Evolutionary conservation across 2,113 vertebrate species (phyloP).

Genomic region (Setophaga coronata): DNA sequence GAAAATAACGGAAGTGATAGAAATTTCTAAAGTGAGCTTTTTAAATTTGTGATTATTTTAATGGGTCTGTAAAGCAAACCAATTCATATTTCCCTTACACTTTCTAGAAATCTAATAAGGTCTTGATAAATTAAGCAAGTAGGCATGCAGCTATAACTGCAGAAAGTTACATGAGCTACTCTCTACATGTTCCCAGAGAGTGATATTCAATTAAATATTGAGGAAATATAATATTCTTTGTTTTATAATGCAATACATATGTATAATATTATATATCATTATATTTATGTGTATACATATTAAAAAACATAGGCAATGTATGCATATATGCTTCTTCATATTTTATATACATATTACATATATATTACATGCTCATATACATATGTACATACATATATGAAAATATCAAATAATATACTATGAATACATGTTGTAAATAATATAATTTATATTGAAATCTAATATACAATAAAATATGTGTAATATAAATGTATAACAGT

Average conservation of each 20-base stretch:
- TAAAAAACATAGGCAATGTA: background rate
- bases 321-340: background rate
- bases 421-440: background rate
- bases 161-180: background rate
- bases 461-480: background rate
- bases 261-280: background rate
- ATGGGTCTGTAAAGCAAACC: background rate
- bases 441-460: background rate
- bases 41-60: background rate
- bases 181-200: background rate
- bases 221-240: background rate
- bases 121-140: background rate
- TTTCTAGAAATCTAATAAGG: background rate
- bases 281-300: background rate
- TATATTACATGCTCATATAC: background rate
- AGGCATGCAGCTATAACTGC: background rate
- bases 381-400: background rate
- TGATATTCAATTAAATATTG: background rate
- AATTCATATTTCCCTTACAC: background rate
- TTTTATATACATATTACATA: too few relatives aligned
- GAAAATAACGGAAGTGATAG: background rate
- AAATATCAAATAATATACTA: background rate
- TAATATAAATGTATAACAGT: background rate
- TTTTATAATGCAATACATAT: background rate
- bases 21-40: background rate